Base-by-base conservation (phyloP, 2,888 invertebrate species). In the Prosopocoilus inquinatus region DNA sequence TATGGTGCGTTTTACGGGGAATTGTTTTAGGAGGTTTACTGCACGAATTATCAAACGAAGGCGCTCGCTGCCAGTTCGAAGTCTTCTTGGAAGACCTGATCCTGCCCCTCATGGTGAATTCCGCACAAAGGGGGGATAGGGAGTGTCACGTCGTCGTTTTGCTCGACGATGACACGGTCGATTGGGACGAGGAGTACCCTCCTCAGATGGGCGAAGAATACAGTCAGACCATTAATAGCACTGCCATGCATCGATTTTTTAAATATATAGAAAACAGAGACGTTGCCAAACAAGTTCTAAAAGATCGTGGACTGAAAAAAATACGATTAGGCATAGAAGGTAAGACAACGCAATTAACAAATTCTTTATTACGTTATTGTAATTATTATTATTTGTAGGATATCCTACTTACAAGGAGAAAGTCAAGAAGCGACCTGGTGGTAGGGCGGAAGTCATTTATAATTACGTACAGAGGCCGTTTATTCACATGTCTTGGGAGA, bases 321-420 rank as follows among this genome's bases (percentile, higher is more conserved):
- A 99, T 99, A 63, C 89, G 98, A 2, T 84, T 99, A 15, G 99
- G 99, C 4, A 98, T 99, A 58, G 98, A 99, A 80, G 98, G 77
- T 75, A 1, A 1, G 9, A 3, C 1, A 5, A 3, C 1, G 1
- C 20, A 28, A 28, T 28, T 5, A 28, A 28, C 20, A 28, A 5
- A 7, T 3, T 28, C 20, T n/a, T 33, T 5, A 49, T 20, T 36
- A 11, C 9, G 4, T 20, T 1, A 52, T 51, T 47, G 20, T 39
- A 44, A 32, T 47, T 47, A 1, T 47, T 16, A 44, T 48, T 53
- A 47, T 33, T 63, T 58, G 34, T 56, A 76, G 76, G 97, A 0
- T 99, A 99, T 77, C 99, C 99, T 2, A 99, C 99, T 0, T 96
- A 98, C 81, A 99, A 98, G 74, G 99, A 99, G 75, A 99, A 99